These are phyloP conservation scores for Littorina saxatilis DNA, from an alignment of 1,140 invertebrate genomes.

Conservation along the genomic window DNA sequence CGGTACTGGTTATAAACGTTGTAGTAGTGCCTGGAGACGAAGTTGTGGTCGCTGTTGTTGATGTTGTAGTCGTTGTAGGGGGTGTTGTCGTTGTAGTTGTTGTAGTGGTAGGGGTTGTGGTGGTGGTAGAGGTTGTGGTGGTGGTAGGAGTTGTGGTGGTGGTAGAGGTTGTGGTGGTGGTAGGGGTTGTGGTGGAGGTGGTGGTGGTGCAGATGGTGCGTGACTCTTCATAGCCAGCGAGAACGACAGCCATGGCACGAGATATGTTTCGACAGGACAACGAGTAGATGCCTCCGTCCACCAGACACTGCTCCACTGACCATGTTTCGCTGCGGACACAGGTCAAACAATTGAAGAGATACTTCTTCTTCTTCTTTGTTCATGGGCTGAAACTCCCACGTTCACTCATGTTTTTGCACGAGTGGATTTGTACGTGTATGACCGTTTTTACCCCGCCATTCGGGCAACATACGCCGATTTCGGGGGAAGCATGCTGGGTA, in stretches of 20 bases:
- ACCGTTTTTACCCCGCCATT: too few relatives aligned
- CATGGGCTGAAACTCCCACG: too few relatives aligned
- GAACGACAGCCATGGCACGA: not conserved
- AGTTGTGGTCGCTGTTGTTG: too few relatives aligned
- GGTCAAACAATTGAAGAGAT: too few relatives aligned
- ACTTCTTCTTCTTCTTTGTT: too few relatives aligned
- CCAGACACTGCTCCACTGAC: not conserved
- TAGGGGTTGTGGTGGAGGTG: slow-evolving; percentile 9
- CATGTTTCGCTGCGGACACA: not conserved
- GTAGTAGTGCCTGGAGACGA: too few relatives aligned
- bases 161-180: not conserved
- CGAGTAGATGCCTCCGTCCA: not conserved
- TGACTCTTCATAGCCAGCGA: not conserved
- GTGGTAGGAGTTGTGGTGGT: not conserved
- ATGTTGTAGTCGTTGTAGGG: too few relatives aligned
- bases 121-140: not conserved
- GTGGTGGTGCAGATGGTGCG: slow-evolving; percentile 11
- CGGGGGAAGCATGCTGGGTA: too few relatives aligned
- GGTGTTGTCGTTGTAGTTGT: not conserved
- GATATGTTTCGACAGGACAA: not conserved
- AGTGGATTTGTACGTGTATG: too few relatives aligned
- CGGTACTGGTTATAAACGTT: too few relatives aligned
- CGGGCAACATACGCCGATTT: too few relatives aligned
- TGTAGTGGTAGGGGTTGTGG: not conserved
- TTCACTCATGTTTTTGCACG: too few relatives aligned